Base-by-base conservation (phyloP, 2,797 vertebrate genomes). In the Agapornis canus region DNA sequence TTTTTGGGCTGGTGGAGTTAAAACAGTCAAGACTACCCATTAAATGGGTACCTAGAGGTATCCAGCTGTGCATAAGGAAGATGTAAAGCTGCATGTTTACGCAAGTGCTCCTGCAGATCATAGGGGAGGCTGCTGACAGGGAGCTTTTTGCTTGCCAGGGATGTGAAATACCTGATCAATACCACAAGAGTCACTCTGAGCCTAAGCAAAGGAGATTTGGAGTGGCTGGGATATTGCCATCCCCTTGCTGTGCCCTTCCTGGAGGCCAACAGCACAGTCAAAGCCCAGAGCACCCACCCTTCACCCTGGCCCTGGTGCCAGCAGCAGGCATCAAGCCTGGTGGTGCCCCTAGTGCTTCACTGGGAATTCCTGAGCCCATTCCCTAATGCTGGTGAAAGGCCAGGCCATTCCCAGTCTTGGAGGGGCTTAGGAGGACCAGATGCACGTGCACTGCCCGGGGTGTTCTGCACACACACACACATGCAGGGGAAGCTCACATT, bases 281-380 rank as follows among this genome's bases (percentile, higher is more conserved):
- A 26, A 29, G 15, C 60, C 26, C 87, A 27, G 15, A 61, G 48
- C 56, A 31, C 14, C 19, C 31, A 5, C 8, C 8, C 27, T 3
- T 11, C 48, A 5, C 31, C 37, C 39, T 10, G 21, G 35, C 19
- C 45, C 76, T 17, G 26, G 39, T 23, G 49, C 13, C 35, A 65
- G 61, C 42, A 89, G 43, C 52, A 59, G 65, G 19, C 35, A 60
- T 4, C 1, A 20, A 16, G 29, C 6, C 25, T 14, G 6, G 56
- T 1, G 2, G 7, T 45, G 29, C n/a, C 21, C 7, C 26, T 1
- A 2, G 10, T 11, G 11, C 31, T 59, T n/a, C n/a, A 0, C 29
- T 17, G 17, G 42, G 17, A 15, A 47, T 23, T 59, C 48, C 56
- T 54, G 9, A 73, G 29, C 45, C 37, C 16, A 4, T 22, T 32